Evolutionary conservation across 2,797 vertebrate species (phyloP), one percentile per base, ranked within the genome.

Genomic region (Luscinia megarhynchos): DNA sequence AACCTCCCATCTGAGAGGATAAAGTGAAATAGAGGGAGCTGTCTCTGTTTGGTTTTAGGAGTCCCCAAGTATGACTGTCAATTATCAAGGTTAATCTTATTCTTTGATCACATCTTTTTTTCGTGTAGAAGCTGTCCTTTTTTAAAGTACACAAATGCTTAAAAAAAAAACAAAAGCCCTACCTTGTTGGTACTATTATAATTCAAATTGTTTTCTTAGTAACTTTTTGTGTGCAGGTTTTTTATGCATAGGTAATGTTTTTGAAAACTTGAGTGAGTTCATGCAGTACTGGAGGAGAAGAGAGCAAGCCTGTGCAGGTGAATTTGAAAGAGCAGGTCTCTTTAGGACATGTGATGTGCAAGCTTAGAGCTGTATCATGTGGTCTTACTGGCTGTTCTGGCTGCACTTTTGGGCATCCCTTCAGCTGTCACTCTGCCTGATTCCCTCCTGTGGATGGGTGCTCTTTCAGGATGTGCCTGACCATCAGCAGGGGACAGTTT

Each of bases 401-500:
- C 32, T 80, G 24, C 29, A 32, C 24, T 58, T 27, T 51, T 27
- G 57, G n/a, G 26, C 16, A 48, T 19, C 24, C 12, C 21, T 79
- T 79, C 59, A 79, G n/a, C 38, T 48, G 2, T 12, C 2, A 1
- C 29, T 74, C 38, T 84, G 40, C 40, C 51, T 2, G 2, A 14
- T 27, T 43, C 6, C 6, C 27, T 21, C 7, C 26, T 40, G 2
- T 9, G 30, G 36, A 82, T 48, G 4, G n/a, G 6, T 1, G 1
- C 32, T 82, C 59, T 45, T 24, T 36, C n/a, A 58, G 38, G 32
- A 14, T 41, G 36, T 89, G 36, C 30, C 59, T 67, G 4, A 1
- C 23, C 34, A 26, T 36, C 23, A 20, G 6, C 3, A 83, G 48
- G 62, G 53, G 29, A 13, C 26, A 53, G 24, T 67, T 89, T 26